A percentile compares a stretch with the other conserved stretches of the same genome.
These are phyloP conservation scores for Pycnomerus fuliginosus DNA, from an alignment of 2,888 invertebrate genomes.

Conservation along the genomic window DNA sequence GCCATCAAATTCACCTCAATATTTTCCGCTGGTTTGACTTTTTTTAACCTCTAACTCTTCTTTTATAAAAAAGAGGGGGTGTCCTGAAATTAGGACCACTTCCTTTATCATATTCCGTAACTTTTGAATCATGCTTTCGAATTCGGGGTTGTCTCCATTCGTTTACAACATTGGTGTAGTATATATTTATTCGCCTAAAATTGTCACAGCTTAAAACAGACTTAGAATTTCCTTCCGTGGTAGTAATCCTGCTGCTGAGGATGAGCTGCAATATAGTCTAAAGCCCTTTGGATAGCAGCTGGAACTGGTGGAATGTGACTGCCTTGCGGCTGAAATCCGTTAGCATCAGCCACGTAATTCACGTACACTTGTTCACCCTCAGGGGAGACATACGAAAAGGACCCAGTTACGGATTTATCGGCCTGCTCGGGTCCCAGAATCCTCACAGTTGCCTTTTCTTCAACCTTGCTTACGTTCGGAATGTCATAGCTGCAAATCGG, in stretches of 20 bases:
- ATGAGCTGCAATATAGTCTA: conserved; percentile 48
- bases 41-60: too few species aligned
- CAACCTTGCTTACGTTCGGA: conserved; percentile 57
- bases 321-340: conserved; percentile 39
- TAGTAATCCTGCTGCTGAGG: conserved; percentile 45
- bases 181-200: too few species aligned
- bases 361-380: conserved; percentile 51
- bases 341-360: conserved; percentile 37
- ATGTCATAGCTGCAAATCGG: conserved; percentile 56
- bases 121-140: too few species aligned
- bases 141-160: too few species aligned
- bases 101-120: too few species aligned
- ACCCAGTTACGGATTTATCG: conserved; percentile 31
- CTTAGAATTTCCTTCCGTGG: neutral
- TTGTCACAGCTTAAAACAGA: too few species aligned
- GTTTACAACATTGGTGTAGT: too few species aligned
- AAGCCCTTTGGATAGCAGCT: conserved; percentile 35
- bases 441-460: conserved; percentile 27
- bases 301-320: conserved; percentile 47
- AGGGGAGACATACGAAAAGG: conserved; percentile 32
- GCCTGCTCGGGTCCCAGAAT: conserved; percentile 50
- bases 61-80: too few species aligned
- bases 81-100: too few species aligned
- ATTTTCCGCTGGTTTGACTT: too few species aligned
- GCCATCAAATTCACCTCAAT: too few species aligned